phyloP scores from a whole-genome alignment of 2,113 vertebrate genomes.

The Lipotes vexillifer region DNA sequence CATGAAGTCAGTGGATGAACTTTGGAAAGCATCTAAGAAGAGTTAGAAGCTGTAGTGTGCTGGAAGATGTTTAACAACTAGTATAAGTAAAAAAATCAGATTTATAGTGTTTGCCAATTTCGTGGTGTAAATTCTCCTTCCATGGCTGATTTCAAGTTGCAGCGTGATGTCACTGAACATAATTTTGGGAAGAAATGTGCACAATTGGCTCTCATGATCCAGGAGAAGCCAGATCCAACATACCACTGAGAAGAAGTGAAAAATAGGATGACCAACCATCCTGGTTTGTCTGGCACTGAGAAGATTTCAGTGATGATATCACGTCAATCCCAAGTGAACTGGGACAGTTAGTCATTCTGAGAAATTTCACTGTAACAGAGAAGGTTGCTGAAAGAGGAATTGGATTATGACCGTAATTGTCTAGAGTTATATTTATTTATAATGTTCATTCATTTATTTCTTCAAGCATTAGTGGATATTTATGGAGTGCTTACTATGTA shows the following conservation, averaged over 20 bases:
- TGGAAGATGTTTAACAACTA: neutral
- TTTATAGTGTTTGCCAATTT: neutral
- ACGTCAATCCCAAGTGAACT: neutral
- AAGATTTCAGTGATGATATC: neutral
- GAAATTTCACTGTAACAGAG: neutral
- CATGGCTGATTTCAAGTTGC: neutral
- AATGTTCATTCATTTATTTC: neutral
- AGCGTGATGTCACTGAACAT: neutral
- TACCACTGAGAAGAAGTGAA: neutral
- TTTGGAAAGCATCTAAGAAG: neutral
- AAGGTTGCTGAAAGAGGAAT: neutral
- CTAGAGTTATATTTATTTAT: neutral
- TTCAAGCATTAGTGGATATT: neutral
- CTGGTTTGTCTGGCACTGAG: neutral
- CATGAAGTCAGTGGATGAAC: neutral
- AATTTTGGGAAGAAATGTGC: neutral
- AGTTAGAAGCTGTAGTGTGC: neutral
- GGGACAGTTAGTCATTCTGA: neutral
- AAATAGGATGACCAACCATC: neutral
- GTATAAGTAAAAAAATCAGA: fast-evolving
- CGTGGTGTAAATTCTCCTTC: neutral
- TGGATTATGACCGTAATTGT: neutral
- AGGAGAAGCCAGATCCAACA: neutral
- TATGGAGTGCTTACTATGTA: neutral
- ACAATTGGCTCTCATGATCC: neutral